These are phyloP conservation scores for Phaethornis superciliosus DNA, from an alignment of 2,113 vertebrate species.

Conservation along the genomic window DNA sequence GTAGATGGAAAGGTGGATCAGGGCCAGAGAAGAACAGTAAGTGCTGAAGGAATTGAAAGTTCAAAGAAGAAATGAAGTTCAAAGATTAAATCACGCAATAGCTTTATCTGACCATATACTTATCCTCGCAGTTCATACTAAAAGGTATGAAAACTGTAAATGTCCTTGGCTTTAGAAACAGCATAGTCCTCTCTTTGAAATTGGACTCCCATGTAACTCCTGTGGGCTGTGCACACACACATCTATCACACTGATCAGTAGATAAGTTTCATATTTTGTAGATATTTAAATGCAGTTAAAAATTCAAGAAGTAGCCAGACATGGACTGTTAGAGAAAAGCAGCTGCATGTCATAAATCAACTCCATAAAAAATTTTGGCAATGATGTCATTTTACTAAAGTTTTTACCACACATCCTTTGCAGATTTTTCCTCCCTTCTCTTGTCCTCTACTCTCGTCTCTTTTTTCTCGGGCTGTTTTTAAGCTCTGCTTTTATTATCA, in stretches of 20 bases:
- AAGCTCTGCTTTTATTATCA: neutral
- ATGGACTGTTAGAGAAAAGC: neutral
- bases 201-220: neutral
- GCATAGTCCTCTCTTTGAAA: neutral
- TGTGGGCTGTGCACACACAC: neutral
- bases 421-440: neutral
- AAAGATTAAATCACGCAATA: neutral
- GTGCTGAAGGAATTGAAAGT: neutral
- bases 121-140: neutral
- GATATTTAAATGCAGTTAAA: neutral
- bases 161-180: neutral
- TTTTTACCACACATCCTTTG: neutral
- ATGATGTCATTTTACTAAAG: neutral
- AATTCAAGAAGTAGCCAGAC: constrained; percentile 20
- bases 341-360: constrained; percentile 45
- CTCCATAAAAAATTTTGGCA: neutral
- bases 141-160: neutral
- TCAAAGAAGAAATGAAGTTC: neutral
- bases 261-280: constrained; percentile 33
- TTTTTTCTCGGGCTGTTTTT: neutral
- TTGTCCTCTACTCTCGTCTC: neutral
- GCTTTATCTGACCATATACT: neutral
- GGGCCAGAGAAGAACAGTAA: neutral
- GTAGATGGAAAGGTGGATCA: neutral
- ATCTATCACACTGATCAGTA: neutral